Percentiles rank a stretch among this genome's conserved stretches.
Conservation (phyloP, 2,888 invertebrate genomes). For the Bembecia ichneumoniformis region DNA sequence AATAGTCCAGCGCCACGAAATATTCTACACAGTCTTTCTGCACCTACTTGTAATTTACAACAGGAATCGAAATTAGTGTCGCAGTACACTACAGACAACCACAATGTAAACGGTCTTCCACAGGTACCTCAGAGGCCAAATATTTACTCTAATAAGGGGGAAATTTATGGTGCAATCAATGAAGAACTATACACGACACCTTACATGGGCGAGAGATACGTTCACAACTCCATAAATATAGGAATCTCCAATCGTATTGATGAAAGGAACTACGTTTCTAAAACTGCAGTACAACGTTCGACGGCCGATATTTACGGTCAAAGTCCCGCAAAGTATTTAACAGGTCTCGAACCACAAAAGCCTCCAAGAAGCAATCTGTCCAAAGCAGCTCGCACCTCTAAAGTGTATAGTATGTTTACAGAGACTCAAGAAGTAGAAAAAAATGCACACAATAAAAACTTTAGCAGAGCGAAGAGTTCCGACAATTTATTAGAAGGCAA, state of each 20-base stretch:
- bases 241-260: conserved; percentile 58
- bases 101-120: conserved; percentile 59
- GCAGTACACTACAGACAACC: conserved; percentile 46
- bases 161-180: conserved; percentile 53
- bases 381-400: conserved; percentile 61
- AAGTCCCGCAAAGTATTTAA: conserved; percentile 63
- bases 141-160: conserved; percentile 58
- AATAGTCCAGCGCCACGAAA: conserved; percentile 66
- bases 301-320: conserved; percentile 55
- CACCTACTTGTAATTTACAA: conserved; percentile 55
- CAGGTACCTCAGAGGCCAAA: conserved; percentile 49
- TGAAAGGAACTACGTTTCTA: conserved; percentile 57
- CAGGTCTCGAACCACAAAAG: conserved; percentile 65
- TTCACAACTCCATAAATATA: conserved; percentile 59
- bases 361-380: conserved; percentile 62
- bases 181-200: conserved; percentile 59
- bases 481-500: conserved; percentile 62
- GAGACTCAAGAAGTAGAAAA: conserved; percentile 52
- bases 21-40: conserved; percentile 57
- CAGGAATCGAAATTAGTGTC: conserved; percentile 47
- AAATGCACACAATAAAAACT: conserved; percentile 49
- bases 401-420: conserved; percentile 65
- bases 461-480: conserved; percentile 63
- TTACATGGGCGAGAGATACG: conserved; percentile 53
- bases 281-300: conserved; percentile 50